Evolutionary conservation across 2,797 vertebrate genomes (phyloP).

Genomic region (Sebastes steindachneri): DNA sequence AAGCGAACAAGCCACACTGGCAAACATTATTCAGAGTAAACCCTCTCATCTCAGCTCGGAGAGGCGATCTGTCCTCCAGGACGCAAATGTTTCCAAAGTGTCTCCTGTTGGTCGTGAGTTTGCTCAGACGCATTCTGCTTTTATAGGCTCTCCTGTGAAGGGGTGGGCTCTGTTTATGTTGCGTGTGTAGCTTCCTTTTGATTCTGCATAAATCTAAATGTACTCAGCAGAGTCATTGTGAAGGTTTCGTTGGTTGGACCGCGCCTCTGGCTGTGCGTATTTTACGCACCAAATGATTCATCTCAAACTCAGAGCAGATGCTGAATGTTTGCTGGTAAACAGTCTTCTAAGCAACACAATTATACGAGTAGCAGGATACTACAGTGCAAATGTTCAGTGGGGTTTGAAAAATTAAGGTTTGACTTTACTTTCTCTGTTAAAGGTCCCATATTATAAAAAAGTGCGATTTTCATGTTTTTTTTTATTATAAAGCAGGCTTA

Average conservation of each 20-base stretch:
- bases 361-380: background rate
- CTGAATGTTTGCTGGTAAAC: background rate
- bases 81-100: conserved; percentile 35
- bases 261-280: conserved; percentile 34
- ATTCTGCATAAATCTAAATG: conserved; percentile 23
- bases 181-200: conserved; percentile 28
- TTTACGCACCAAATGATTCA: conserved; percentile 45
- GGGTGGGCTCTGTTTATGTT: conserved; percentile 63
- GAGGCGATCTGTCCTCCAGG: conserved; percentile 32
- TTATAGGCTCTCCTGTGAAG: conserved; percentile 62
- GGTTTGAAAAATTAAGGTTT: background rate
- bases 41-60: conserved; percentile 71
- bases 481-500: too few relatives aligned
- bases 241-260: background rate
- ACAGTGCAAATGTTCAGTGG: background rate
- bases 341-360: background rate
- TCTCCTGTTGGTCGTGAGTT: conserved; percentile 31
- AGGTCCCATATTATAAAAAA: background rate
- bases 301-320: background rate
- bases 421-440: background rate
- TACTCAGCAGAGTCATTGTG: conserved; percentile 19
- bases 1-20: conserved; percentile 74
- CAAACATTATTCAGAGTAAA: conserved; percentile 63
- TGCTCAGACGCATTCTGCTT: conserved; percentile 36
- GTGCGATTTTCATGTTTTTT: too few relatives aligned